A percentile compares a stretch with the other conserved stretches of the same genome.
These are phyloP conservation scores for Batillaria attramentaria DNA, from an alignment of 1,140 invertebrate species.

Conservation along the genomic window DNA sequence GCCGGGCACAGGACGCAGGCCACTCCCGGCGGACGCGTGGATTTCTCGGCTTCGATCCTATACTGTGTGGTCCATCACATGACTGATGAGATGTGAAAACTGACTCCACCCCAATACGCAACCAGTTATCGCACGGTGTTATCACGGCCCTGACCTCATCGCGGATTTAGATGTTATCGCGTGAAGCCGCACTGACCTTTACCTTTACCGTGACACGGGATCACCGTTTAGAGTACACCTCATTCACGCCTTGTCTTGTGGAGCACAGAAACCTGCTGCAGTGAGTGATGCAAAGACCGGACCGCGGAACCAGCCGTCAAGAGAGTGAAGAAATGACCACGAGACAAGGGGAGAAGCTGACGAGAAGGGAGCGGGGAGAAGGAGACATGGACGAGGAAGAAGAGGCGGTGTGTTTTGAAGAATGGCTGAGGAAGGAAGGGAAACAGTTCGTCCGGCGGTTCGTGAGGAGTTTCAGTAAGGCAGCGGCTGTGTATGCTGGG, in stretches of 20 bases:
- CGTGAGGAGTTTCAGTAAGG: constrained; percentile 43
- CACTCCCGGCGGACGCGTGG: neutral
- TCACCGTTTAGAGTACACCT: neutral
- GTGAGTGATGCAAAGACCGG: neutral
- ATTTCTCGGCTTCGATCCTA: neutral
- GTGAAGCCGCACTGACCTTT: neutral
- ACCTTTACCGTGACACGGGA: neutral
- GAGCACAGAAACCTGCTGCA: neutral
- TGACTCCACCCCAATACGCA: too few relatives aligned
- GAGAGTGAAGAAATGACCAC: neutral
- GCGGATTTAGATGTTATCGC: too few relatives aligned
- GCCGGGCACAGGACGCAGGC: neutral
- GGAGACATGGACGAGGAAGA: constrained; percentile 1
- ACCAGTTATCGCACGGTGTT: too few relatives aligned
- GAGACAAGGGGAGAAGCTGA: neutral
- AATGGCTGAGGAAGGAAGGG: neutral
- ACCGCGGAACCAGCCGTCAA: neutral
- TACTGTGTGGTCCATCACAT: neutral
- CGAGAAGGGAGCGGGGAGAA: neutral
- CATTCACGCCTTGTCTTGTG: neutral
- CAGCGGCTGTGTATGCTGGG: constrained; percentile 43
- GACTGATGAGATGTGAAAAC: too few relatives aligned
- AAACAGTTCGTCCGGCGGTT: constrained; percentile 28
- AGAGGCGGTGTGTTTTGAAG: neutral
- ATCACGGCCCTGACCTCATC: too few relatives aligned